Conservation (phyloP, 2,113 vertebrate genomes). For the Sclerurus mexicanus region DNA sequence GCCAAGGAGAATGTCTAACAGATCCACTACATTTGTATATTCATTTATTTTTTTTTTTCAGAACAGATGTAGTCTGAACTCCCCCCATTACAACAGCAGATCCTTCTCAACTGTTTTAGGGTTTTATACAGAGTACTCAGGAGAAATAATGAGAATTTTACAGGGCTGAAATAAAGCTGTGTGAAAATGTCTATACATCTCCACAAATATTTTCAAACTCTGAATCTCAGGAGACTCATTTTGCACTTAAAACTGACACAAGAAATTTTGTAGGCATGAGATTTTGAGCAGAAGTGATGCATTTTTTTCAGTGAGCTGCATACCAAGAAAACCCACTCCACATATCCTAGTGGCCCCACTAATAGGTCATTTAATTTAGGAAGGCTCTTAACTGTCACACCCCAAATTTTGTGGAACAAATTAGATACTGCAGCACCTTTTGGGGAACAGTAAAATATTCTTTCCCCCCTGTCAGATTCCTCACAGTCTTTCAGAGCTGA, state of each 20-base stretch:
- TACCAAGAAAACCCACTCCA: neutral
- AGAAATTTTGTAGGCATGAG: constrained; percentile 36
- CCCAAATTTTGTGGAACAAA: neutral
- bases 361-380: neutral
- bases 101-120: neutral
- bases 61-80: neutral
- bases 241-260: constrained; percentile 71
- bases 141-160: constrained; percentile 16
- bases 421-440: neutral
- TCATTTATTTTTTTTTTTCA: neutral
- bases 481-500: neutral
- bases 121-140: neutral
- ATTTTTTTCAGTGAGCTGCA: neutral
- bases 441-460: neutral
- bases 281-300: neutral
- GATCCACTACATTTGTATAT: neutral
- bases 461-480: neutral
- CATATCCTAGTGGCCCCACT: neutral
- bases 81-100: neutral
- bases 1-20: neutral
- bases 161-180: neutral
- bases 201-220: neutral
- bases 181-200: neutral
- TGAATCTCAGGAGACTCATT: constrained; percentile 11
- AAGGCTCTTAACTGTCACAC: neutral